Base-by-base conservation (phyloP, 2,888 invertebrate genomes). In the Drosophila prolongata region DNA sequence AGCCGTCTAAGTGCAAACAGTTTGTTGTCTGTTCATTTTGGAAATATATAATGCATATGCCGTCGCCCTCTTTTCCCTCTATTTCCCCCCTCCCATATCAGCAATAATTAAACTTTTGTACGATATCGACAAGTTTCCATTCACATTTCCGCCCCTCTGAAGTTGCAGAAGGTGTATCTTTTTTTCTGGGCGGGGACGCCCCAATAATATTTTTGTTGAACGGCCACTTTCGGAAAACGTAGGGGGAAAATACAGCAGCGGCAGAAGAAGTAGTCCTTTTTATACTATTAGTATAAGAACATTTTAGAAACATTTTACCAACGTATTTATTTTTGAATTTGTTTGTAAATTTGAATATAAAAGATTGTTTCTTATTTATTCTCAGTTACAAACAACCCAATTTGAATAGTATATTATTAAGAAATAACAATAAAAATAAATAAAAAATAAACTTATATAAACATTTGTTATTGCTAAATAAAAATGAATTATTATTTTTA, bases 201-300 rank as follows among this genome's bases (percentile, higher is more conserved):
- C 71, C 75, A 87, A 84, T 87, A 81, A 81, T 87, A 85, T 81
- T 81, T 82, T 81, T 81, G 66, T 65, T 64, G 75, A 87, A 71
- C 74, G 65, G 50, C 50, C 47, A 62, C 61, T 79, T 60, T 59
- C 34, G 50, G 16, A 13, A 30, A 42, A n/a, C 9, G 5, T 19
- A 14, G 19, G 24, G 27, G 8, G 4, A 13, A 2, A 13, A 3
- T 13, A 10, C 13, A 19, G 16, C 16, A 2, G 16, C 5, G 11
- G 43, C 19, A 43, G 11, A 10, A 11, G 11, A 16, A 16, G 10
- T 10, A 19, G 10, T 11, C 10, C 11, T 11, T 11, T 42, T 19
- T 11, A 8, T 16, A 40, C 16, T 14, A 16, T 3, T 16, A 9
- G 16, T 4, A 14, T 40, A 40, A 3, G 1, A 6, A 6, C 38